These are phyloP conservation scores for Cylindroiulus punctatus DNA, from an alignment of 2,888 invertebrate genomes.

Conservation along the genomic window DNA sequence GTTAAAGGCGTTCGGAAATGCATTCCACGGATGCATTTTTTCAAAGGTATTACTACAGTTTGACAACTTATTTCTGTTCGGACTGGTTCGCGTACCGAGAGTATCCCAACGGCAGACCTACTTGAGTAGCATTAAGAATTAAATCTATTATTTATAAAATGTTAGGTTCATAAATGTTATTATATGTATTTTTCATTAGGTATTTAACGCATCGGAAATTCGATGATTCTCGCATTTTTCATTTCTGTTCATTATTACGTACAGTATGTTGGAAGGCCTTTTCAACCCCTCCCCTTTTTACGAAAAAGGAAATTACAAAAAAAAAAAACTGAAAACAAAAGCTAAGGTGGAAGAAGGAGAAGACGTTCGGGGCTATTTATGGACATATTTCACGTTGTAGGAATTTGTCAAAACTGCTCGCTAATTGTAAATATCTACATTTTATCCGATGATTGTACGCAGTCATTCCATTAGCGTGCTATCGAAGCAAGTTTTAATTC, in stretches of 20 bases:
- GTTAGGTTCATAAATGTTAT: conserved; percentile 45
- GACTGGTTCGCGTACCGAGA: conserved; percentile 9
- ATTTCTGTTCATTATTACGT: conserved; percentile 43
- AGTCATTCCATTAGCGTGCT: conserved; percentile 47
- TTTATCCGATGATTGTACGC: conserved; percentile 43
- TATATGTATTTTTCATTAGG: conserved; percentile 43
- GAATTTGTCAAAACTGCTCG: conserved; percentile 36
- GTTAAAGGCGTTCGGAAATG: neutral
- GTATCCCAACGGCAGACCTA: conserved; percentile 28
- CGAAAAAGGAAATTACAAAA: neutral
- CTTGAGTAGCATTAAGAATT: conserved; percentile 43
- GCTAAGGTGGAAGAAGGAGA: conserved; percentile 14
- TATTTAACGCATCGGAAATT: conserved; percentile 35
- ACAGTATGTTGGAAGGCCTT: conserved; percentile 31
- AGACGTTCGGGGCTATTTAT: conserved; percentile 26
- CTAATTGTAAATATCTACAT: conserved; percentile 44
- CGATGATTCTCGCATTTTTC: conserved; percentile 42
- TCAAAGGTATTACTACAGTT: conserved; percentile 16
- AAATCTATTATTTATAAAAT: conserved; percentile 47
- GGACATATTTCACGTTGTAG: conserved; percentile 22
- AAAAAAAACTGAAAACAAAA: conserved; percentile 1
- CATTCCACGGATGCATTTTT: conserved; percentile 38
- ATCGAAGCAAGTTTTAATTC: conserved; percentile 21
- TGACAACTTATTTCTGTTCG: conserved; percentile 8
- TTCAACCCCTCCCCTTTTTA: neutral